Evolutionary conservation across 2,888 invertebrate genomes (phyloP).

Genomic region (Pteria penguin): DNA sequence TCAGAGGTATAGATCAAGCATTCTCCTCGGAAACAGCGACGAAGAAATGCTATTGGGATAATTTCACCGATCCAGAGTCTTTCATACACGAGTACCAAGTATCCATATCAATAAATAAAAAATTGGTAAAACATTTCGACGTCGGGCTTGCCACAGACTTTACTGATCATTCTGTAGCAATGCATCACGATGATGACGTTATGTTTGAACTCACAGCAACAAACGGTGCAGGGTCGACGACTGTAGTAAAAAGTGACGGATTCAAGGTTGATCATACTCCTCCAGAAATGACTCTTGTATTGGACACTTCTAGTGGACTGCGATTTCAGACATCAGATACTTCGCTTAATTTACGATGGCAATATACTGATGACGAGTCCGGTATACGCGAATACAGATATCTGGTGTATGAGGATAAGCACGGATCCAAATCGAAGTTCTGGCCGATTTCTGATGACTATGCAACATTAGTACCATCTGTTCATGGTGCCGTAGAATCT

Average conservation of each 20-base stretch:
- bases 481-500: neutral
- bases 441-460: conserved; percentile 24
- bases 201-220: conserved; percentile 36
- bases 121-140: conserved; percentile 21
- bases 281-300: conserved; percentile 33
- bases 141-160: neutral
- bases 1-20: neutral
- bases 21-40: conserved; percentile 35
- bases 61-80: conserved; percentile 38
- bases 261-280: conserved; percentile 50
- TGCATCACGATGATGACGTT: conserved; percentile 43
- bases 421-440: conserved; percentile 14
- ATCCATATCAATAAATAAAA: conserved; percentile 35
- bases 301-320: neutral
- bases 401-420: conserved; percentile 10
- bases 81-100: conserved; percentile 20
- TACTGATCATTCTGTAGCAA: conserved; percentile 42
- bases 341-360: conserved; percentile 24
- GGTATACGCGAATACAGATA: conserved; percentile 34
- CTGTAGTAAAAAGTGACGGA: conserved; percentile 35
- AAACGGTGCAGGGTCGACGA: conserved; percentile 48
- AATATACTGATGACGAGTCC: conserved; percentile 28
- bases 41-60: conserved; percentile 23
- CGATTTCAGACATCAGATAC: conserved; percentile 19
- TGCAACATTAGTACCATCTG: conserved; percentile 1